These are phyloP conservation scores for Poliocrania exsul DNA, from an alignment of 2,797 vertebrate species.

Conservation along the genomic window DNA sequence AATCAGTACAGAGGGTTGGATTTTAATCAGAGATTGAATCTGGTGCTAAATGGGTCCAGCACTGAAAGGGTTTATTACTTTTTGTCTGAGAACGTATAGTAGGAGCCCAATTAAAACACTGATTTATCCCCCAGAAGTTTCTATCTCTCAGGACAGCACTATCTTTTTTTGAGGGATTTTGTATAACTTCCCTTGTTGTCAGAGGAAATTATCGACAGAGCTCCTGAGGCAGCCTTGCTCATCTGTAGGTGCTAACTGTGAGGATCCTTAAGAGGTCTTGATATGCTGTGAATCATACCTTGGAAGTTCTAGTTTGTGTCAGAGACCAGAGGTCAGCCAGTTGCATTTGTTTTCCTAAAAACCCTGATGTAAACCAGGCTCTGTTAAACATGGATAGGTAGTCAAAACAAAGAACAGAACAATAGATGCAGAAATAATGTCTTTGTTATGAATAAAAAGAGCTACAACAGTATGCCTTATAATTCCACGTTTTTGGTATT, in stretches of 20 bases:
- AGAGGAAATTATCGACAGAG: neutral
- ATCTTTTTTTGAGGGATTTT: neutral
- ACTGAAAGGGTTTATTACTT: neutral
- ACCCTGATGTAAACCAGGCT: neutral
- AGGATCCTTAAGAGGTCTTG: neutral
- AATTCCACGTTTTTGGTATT: neutral
- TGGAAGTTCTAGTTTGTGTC: neutral
- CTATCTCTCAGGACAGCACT: neutral
- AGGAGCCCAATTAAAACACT: neutral
- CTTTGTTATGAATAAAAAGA: neutral
- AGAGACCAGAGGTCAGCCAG: neutral
- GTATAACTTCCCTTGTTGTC: neutral
- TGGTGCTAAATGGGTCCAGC: neutral
- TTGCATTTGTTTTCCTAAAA: neutral
- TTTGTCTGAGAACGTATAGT: neutral
- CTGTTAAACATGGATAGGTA: neutral
- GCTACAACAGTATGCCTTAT: neutral
- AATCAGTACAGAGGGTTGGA: neutral
- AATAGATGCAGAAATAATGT: neutral
- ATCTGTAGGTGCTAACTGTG: accelerated
- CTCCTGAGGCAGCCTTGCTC: neutral
- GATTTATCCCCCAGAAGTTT: neutral
- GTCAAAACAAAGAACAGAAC: neutral
- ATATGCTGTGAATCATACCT: neutral
- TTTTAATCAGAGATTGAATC: neutral